A percentile compares a stretch with the other conserved stretches of the same genome.
These are phyloP conservation scores for Phycodurus eques DNA, from an alignment of 2,113 vertebrate genomes.

Conservation along the genomic window DNA sequence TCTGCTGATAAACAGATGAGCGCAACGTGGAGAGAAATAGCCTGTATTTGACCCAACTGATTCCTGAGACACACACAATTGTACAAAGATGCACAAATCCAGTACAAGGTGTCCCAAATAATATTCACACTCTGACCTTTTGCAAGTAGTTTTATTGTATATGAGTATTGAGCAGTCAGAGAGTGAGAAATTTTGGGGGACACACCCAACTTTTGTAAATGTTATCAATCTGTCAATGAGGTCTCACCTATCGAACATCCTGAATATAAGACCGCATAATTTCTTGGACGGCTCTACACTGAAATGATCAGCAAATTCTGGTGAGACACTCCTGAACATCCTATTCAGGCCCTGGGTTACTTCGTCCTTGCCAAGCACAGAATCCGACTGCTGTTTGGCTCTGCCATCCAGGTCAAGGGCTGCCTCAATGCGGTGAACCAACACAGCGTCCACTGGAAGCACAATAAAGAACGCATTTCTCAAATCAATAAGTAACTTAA, in stretches of 20 bases:
- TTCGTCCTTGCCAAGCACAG: slow-evolving; percentile 49
- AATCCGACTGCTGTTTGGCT: slow-evolving; percentile 20
- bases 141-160: neutral
- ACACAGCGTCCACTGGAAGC: slow-evolving; percentile 72
- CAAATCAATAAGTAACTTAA: neutral
- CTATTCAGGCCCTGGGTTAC: slow-evolving; percentile 63
- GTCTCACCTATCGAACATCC: slow-evolving; percentile 75
- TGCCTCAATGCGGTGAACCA: slow-evolving; percentile 57
- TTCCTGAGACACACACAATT: slow-evolving; percentile 52
- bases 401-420: slow-evolving; percentile 44
- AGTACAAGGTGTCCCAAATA: neutral
- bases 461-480: neutral
- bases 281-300: slow-evolving; percentile 58
- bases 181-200: neutral
- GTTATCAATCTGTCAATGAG: neutral
- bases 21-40: slow-evolving; percentile 62
- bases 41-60: slow-evolving; percentile 58
- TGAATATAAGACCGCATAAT: slow-evolving; percentile 64
- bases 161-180: neutral
- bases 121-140: neutral
- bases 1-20: slow-evolving; percentile 79
- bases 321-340: slow-evolving; percentile 68
- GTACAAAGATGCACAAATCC: neutral
- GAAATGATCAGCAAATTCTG: slow-evolving; percentile 58
- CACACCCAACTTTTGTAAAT: too few species aligned